These are phyloP conservation scores for Chironomus tentans DNA, from an alignment of 2,888 invertebrate genomes.

Conservation along the genomic window DNA sequence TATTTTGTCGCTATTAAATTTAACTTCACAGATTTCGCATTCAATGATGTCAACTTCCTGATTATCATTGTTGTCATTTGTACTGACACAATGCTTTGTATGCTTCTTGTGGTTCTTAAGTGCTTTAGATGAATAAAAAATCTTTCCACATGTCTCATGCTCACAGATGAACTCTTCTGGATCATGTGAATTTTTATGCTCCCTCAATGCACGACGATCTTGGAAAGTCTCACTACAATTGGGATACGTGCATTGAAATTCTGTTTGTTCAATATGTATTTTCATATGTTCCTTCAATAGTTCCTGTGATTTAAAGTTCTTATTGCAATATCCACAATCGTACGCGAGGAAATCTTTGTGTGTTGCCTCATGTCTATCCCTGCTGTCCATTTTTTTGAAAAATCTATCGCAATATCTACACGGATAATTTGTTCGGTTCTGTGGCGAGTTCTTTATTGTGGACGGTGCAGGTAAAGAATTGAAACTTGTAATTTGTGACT, in stretches of 20 bases:
- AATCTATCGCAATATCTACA: slow-evolving; percentile 10
- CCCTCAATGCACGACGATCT: not conserved
- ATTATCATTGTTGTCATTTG: not conserved
- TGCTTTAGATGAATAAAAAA: slow-evolving; percentile 3
- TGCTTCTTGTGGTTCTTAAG: slow-evolving; percentile 1
- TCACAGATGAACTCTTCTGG: slow-evolving; percentile 9
- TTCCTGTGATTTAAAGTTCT: not conserved
- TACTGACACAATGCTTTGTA: not conserved
- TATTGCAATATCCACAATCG: slow-evolving; percentile 9
- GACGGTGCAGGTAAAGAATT: too few species aligned
- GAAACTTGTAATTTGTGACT: too few species aligned
- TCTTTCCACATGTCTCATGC: not conserved
- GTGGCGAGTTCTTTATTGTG: not conserved
- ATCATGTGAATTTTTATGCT: not conserved
- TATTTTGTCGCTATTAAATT: not conserved
- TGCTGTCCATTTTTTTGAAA: not conserved
- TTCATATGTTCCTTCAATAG: slow-evolving; percentile 2
- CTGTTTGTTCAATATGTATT: not conserved
- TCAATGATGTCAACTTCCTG: not conserved
- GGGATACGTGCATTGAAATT: not conserved
- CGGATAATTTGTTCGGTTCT: not conserved
- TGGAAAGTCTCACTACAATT: not conserved
- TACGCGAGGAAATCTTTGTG: slow-evolving; percentile 1
- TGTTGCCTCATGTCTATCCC: not conserved
- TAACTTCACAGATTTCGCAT: not conserved